phyloP scores from a whole-genome alignment of 2,888 invertebrate species.

The Zhengitettix transpicula region DNA sequence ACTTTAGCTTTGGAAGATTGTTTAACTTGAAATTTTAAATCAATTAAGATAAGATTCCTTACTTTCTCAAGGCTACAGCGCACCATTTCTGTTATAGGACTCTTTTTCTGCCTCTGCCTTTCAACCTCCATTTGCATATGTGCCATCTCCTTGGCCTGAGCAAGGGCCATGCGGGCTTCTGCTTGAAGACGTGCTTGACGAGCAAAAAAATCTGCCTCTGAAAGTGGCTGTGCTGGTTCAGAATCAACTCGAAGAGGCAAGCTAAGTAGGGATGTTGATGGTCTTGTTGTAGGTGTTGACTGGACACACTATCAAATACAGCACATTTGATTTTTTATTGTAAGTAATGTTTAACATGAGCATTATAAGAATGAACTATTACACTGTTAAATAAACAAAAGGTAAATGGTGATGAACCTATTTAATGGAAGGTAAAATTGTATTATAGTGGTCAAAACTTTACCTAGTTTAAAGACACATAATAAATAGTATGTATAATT shows the following conservation, averaged over 20 bases:
- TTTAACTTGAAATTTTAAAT: not conserved
- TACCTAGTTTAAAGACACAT: too few relatives aligned
- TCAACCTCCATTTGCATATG: constrained; percentile 80
- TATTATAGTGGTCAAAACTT: too few relatives aligned
- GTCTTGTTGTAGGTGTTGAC: not conserved
- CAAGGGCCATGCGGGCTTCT: constrained; percentile 72
- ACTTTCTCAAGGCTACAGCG: constrained; percentile 60
- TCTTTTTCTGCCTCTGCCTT: constrained; percentile 51
- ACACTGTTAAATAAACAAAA: too few relatives aligned
- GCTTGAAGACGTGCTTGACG: constrained; percentile 68
- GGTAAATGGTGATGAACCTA: too few relatives aligned
- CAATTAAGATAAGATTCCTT: not conserved
- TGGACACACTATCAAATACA: too few relatives aligned
- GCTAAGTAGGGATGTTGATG: constrained; percentile 10
- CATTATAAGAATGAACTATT: too few relatives aligned
- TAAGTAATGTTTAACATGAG: too few relatives aligned
- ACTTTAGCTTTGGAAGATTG: not conserved
- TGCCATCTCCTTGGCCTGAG: constrained; percentile 83
- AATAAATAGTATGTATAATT: too few relatives aligned
- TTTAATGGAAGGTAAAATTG: too few relatives aligned
- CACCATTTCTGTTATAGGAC: constrained; percentile 76
- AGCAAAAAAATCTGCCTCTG: constrained; percentile 64
- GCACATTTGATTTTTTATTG: too few relatives aligned
- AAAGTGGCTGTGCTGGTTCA: constrained; percentile 22
- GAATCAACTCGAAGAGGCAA: constrained; percentile 9